Base-by-base conservation (phyloP, 2,888 invertebrate species). In the Acronicta aceris region DNA sequence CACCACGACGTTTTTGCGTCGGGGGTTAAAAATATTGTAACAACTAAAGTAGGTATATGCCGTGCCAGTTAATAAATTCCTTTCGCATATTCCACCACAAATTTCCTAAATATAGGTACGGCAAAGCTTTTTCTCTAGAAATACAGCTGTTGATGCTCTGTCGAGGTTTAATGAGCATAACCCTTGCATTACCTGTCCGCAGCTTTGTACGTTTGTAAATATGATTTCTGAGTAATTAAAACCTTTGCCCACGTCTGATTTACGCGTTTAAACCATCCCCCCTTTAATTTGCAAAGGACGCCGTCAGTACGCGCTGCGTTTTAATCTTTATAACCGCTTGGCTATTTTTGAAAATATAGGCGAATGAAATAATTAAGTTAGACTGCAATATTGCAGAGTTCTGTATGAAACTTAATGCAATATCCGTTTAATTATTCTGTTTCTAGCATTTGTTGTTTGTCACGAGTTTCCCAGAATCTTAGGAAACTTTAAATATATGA, bases 191-290 rank as follows among this genome's bases (percentile, higher is more conserved):
- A 86, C 86, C 83, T 87, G 86, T 88, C 89, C 86, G 76, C 81
- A 79, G 83, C 79, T 82, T 83, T 81, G 76, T 85, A 72, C 74
- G 79, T 78, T 81, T 84, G 85, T 85, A 83, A 89, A 89, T 88
- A 87, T 84, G 85, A 86, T 82, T 89, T 89, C 88, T 83, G 82
- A 90, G 91, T 90, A 90, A 90, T 90, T 91, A 90, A 84, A 87
- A 79, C 86, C 86, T 85, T 88, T 86, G 78, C 88, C 65, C 71
- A 71, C 78, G 84, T 84, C 81, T 85, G 86, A 88, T 88, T 88
- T 84, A 86, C 81, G 79, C 73, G 79, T 79, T 81, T 77, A 81
- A 84, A 84, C 70, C 78, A 71, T 78, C 79, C 87, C 85, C 78
- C 71, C 83, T 87, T 89, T 85, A 86, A 88, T 86, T 85, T 83